Percentiles rank a stretch among this genome's conserved stretches.
Conservation (phyloP, 2,888 invertebrate genomes). For the Ectemnius continuus region DNA sequence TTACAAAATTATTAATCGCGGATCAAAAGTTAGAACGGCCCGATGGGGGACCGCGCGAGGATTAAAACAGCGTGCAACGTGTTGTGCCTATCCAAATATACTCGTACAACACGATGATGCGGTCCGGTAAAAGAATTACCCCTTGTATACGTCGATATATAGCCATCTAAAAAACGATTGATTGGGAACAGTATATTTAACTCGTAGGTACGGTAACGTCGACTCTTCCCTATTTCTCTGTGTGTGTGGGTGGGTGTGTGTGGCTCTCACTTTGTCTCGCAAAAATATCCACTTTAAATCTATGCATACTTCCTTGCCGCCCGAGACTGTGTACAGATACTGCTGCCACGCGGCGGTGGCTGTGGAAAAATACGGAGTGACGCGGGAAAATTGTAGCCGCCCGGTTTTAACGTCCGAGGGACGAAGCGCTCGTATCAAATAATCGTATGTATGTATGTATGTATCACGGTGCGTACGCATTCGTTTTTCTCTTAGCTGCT, state of each 20-base stretch:
- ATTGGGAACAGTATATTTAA: constrained; percentile 33
- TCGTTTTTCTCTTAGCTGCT: constrained; percentile 13
- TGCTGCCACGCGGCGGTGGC: neutral
- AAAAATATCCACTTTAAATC: constrained; percentile 59
- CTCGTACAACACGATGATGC: constrained; percentile 38
- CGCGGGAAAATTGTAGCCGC: constrained; percentile 7
- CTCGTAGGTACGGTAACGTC: constrained; percentile 42
- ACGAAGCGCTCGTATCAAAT: constrained; percentile 13
- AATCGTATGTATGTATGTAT: constrained; percentile 1
- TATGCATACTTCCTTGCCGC: constrained; percentile 29
- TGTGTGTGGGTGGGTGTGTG: constrained; percentile 2
- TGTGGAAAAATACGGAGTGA: constrained; percentile 14
- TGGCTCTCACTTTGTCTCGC: constrained; percentile 31
- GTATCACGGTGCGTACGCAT: constrained; percentile 15
- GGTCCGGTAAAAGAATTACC: constrained; percentile 44
- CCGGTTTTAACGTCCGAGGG: constrained; percentile 2
- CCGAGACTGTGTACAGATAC: neutral
- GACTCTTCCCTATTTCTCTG: constrained; percentile 7
- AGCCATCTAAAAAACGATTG: constrained; percentile 55
- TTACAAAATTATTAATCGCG: constrained; percentile 55
- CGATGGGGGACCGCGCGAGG: constrained; percentile 20
- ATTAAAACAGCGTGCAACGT: constrained; percentile 49
- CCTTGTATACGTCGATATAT: constrained; percentile 40
- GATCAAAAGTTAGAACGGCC: constrained; percentile 36
- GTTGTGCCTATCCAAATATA: constrained; percentile 30